Conservation (phyloP, 2,113 vertebrate species). For the Grammomys surdaster region DNA sequence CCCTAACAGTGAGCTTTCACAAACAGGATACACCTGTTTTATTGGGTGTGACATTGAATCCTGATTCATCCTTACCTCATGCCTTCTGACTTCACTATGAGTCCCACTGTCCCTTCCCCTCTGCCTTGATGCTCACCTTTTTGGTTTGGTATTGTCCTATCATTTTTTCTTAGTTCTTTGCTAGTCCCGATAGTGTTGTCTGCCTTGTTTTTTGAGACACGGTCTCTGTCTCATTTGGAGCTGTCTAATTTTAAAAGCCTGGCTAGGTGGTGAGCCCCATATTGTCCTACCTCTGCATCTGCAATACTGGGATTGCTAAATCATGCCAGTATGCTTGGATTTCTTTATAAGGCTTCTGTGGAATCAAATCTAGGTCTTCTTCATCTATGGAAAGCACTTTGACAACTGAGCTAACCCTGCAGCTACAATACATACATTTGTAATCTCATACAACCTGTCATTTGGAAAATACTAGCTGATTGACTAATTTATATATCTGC, state of each 20-base stretch:
- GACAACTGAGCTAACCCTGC: neutral
- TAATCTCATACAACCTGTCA: neutral
- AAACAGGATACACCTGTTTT: neutral
- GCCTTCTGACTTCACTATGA: neutral
- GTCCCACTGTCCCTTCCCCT: neutral
- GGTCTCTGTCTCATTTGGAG: neutral
- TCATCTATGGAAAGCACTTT: neutral
- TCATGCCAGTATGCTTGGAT: no score
- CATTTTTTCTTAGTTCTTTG: neutral
- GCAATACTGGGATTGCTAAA: neutral
- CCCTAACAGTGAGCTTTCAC: neutral
- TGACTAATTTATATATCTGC: slow-evolving; percentile 1
- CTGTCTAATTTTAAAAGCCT: no score
- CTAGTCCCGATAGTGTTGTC: neutral
- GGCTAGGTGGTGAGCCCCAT: no score
- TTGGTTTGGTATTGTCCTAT: neutral
- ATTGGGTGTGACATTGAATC: neutral
- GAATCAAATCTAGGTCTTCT: neutral
- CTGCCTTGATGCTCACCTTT: neutral
- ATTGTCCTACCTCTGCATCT: rapidly evolving
- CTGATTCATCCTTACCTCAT: neutral
- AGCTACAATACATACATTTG: neutral
- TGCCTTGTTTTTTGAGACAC: neutral
- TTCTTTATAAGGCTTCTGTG: neutral
- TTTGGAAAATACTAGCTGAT: slow-evolving; percentile 24